phyloP scores from a whole-genome alignment of 1,140 invertebrate genomes.

The Megathymus violae region DNA sequence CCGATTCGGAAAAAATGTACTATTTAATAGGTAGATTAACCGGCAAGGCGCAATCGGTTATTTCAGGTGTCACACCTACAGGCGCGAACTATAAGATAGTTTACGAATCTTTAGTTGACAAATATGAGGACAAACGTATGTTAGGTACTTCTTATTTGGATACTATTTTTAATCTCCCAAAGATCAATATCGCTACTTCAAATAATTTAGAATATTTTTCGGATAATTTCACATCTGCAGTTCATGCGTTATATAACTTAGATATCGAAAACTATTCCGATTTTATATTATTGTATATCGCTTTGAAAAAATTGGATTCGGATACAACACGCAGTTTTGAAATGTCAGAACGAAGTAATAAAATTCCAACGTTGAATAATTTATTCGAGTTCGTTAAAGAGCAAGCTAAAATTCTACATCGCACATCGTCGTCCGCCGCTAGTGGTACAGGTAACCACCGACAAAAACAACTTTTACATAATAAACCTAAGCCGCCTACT shows the following conservation, averaged over 20 bases:
- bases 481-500: background rate
- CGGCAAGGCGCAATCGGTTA: slow-evolving; percentile 10
- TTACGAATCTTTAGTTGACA: slow-evolving; percentile 21
- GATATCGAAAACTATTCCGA: slow-evolving; percentile 10
- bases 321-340: slow-evolving; percentile 24
- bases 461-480: slow-evolving; percentile 2
- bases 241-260: slow-evolving; percentile 15
- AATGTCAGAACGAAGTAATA: slow-evolving; percentile 5
- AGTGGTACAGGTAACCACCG: background rate
- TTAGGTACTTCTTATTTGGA: slow-evolving; percentile 25
- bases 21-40: slow-evolving; percentile 21
- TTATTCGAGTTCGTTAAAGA: slow-evolving; percentile 24
- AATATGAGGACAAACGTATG: slow-evolving; percentile 36
- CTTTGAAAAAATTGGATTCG: slow-evolving; percentile 4
- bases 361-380: slow-evolving; percentile 19
- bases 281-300: slow-evolving; percentile 32
- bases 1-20: slow-evolving; percentile 17
- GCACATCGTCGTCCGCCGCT: background rate
- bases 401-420: slow-evolving; percentile 22
- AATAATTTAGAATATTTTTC: slow-evolving; percentile 9
- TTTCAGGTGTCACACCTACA: slow-evolving; percentile 13
- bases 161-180: slow-evolving; percentile 26
- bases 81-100: slow-evolving; percentile 26
- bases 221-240: background rate
- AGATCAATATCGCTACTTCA: background rate